A percentile compares a stretch with the other conserved stretches of the same genome.
These are phyloP conservation scores for Choristoneura fumiferana DNA, from an alignment of 1,140 invertebrate species.

Conservation along the genomic window DNA sequence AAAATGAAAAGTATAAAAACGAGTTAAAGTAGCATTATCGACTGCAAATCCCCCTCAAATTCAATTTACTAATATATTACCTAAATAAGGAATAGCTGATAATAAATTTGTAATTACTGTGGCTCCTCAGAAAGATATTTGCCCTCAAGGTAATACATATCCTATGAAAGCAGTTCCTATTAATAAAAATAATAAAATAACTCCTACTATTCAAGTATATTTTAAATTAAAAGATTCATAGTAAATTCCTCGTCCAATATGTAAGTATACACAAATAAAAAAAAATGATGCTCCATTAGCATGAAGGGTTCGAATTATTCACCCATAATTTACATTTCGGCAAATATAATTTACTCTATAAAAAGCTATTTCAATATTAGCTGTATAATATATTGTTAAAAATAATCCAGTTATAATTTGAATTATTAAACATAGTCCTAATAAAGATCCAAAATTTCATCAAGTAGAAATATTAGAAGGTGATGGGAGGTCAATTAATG, in stretches of 20 bases:
- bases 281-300: constrained; percentile 79
- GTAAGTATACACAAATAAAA: constrained; percentile 77
- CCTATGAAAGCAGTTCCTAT: constrained; percentile 85
- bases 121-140: constrained; percentile 87
- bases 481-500: constrained; percentile 78
- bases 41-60: constrained; percentile 85
- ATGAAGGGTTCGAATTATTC: constrained; percentile 79
- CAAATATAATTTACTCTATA: constrained; percentile 73
- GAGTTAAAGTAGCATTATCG: constrained; percentile 83
- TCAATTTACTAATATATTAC: constrained; percentile 80
- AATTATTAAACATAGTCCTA: constrained; percentile 80
- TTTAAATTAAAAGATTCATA: constrained; percentile 77
- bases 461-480: constrained; percentile 76
- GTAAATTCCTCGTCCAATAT: constrained; percentile 79
- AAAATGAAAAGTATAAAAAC: constrained; percentile 87
- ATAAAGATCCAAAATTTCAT: constrained; percentile 79
- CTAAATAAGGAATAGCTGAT: constrained; percentile 83
- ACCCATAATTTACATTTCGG: constrained; percentile 78
- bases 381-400: constrained; percentile 80
- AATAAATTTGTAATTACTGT: constrained; percentile 86
- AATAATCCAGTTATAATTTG: constrained; percentile 81
- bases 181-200: constrained; percentile 80
- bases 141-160: constrained; percentile 84
- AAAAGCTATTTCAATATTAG: constrained; percentile 79
- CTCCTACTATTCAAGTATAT: constrained; percentile 79